Evolutionary conservation across 2,797 vertebrate species (phyloP).

Genomic region (Harpagifer antarcticus): DNA sequence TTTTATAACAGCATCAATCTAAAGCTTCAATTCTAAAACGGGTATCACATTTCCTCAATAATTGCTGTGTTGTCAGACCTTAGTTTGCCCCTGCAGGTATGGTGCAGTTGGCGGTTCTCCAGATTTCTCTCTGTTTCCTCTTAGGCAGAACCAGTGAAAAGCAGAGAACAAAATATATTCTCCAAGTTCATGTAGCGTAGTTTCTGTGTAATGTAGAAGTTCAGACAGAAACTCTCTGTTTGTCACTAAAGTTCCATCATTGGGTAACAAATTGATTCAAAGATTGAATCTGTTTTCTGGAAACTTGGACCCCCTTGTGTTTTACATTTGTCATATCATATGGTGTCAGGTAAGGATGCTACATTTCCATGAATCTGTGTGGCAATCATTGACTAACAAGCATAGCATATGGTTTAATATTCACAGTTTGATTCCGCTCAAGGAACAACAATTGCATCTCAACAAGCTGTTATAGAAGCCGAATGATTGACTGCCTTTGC

Average conservation of each 20-base stretch:
- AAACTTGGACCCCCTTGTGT: background rate
- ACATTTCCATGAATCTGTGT: background rate
- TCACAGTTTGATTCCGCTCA: slow-evolving; percentile 6
- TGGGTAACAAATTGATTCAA: background rate
- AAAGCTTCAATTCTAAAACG: slow-evolving; percentile 5
- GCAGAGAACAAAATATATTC: background rate
- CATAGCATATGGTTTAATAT: background rate
- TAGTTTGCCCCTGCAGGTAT: slow-evolving; percentile 25
- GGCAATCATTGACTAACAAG: background rate
- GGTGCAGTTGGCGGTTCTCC: background rate
- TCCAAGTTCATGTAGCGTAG: slow-evolving; percentile 3
- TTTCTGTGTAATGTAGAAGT: background rate
- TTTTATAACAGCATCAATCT: slow-evolving; percentile 14
- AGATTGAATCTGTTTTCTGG: background rate
- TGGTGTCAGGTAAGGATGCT: background rate
- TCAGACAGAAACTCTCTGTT: background rate
- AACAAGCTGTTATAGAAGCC: slow-evolving; percentile 20
- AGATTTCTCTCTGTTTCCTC: slow-evolving; percentile 1
- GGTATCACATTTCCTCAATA: background rate
- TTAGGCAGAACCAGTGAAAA: background rate
- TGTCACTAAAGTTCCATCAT: background rate
- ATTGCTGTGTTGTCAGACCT: slow-evolving; percentile 16
- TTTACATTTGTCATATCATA: background rate
- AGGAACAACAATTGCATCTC: slow-evolving; percentile 4
- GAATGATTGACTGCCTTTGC: slow-evolving; percentile 32